phyloP scores from a whole-genome alignment of 2,888 invertebrate genomes.

The Hydraecia micacea region DNA sequence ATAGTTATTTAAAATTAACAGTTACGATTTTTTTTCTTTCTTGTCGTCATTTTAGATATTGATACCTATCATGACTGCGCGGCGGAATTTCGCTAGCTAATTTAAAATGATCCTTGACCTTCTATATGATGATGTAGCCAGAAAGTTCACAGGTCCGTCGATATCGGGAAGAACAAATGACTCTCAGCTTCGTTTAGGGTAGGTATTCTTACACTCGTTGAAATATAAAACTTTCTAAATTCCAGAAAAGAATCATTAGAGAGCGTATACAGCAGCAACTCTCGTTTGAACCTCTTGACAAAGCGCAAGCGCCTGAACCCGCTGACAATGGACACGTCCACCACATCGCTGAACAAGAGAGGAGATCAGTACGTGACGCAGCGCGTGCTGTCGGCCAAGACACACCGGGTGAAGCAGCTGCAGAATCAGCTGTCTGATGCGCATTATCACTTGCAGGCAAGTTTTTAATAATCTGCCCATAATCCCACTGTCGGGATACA shows the following conservation, averaged over 20 bases:
- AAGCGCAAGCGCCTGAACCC: constrained; percentile 84
- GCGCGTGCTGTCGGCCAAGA: constrained; percentile 94
- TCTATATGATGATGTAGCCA: neutral
- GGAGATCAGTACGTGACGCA: constrained; percentile 87
- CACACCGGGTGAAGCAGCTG: constrained; percentile 93
- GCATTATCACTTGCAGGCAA: constrained; percentile 93
- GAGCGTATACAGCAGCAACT: constrained; percentile 87
- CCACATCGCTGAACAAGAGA: constrained; percentile 72
- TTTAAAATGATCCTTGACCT: neutral
- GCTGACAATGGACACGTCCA: constrained; percentile 76
- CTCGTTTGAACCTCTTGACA: constrained; percentile 81
- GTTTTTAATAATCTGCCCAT: neutral
- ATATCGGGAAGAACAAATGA: neutral
- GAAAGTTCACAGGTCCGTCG: neutral
- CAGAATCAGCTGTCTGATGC: constrained; percentile 95
- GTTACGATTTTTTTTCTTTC: neutral
- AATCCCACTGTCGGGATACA: too few relatives aligned
- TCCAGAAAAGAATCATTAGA: constrained; percentile 85
- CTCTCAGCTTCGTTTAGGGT: neutral
- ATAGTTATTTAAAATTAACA: neutral
- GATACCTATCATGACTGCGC: neutral
- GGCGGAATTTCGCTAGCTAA: neutral
- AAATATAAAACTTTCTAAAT: constrained; percentile 23
- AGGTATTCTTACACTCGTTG: neutral
- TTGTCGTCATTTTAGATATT: neutral